phyloP scores from a whole-genome alignment of 2,113 vertebrate genomes.

The Xiphias gladius region DNA sequence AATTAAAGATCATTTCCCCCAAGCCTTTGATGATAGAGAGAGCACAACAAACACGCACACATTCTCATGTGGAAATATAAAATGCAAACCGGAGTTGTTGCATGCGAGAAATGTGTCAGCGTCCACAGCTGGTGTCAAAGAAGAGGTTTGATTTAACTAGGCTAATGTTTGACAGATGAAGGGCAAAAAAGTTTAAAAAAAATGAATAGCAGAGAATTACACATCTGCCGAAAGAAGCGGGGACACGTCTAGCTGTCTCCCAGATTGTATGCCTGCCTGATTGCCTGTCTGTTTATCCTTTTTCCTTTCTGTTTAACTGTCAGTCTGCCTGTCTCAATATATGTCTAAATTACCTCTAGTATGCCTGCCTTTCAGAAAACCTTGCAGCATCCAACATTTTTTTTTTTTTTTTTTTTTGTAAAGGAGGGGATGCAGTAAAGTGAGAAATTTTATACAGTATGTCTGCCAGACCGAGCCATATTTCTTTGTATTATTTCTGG shows the following conservation, averaged over 20 bases:
- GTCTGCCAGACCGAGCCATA: not conserved
- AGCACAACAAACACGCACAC: conserved; percentile 46
- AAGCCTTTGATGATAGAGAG: conserved; percentile 78
- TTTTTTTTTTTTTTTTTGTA: too few species aligned
- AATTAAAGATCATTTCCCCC: conserved; percentile 78
- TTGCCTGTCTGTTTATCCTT: not conserved
- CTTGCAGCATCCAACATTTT: not conserved
- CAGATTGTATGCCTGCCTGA: not conserved
- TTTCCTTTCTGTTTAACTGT: not conserved
- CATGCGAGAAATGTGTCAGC: conserved; percentile 72
- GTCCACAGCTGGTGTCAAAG: conserved; percentile 64
- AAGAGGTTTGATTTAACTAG: conserved; percentile 45
- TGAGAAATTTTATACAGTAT: too few species aligned
- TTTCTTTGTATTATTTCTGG: not conserved
- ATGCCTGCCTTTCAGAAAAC: not conserved
- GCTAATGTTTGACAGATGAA: conserved; percentile 70
- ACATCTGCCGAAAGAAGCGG: conserved; percentile 27
- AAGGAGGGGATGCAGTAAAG: not conserved
- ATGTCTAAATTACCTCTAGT: too few species aligned
- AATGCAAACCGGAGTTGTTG: conserved; percentile 61
- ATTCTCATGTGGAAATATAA: conserved; percentile 53
- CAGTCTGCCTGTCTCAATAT: too few species aligned
- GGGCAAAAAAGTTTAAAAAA: conserved; percentile 32
- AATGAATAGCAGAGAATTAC: conserved; percentile 41
- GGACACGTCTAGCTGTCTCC: not conserved